Evolutionary conservation across 2,113 vertebrate species (phyloP), one percentile per base, ranked within the genome.

Genomic region (Anhinga anhinga): DNA sequence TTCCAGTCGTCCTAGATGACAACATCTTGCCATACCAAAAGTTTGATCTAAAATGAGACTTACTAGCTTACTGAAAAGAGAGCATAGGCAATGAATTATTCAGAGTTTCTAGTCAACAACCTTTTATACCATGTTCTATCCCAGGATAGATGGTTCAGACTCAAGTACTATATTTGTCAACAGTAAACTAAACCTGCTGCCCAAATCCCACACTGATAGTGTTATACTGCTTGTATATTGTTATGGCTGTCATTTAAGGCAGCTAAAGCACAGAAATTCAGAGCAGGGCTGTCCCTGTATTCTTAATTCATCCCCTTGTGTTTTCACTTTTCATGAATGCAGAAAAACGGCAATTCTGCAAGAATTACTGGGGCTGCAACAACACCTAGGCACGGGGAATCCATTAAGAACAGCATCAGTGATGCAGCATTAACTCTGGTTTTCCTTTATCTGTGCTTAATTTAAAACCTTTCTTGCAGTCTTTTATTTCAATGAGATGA

Each of bases 131-230:
- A 3, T 92, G 83, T 91, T 97, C 65, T 95, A 80, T 89, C 90
- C 69, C 58, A 92, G 81, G 81, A 95, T 92, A 90, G 82, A 88
- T 96, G 82, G 72, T 90, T 97, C 70, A 86, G 69, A 62, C 91
- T 93, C 88, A 94, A 91, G 86, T 81, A 89, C 83, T 91, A 29
- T 94, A 93, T 97, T 97, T 95, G 97, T 97, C 90, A 97, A 94
- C 69, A 86, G 82, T 74, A 93, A 96, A 90, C 69, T 82, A 90
- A 94, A 84, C 91, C 47, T 83, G 67, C 58, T 96, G 70, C 82
- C 95, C 94, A 94, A 97, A 96, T 93, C 88, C 78, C 95, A 93
- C 42, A 65, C 32, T 74, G 92, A 61, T 72, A 88, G 61, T 82
- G 86, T 76, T 93, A 93, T 92, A 94, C 65, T 74, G 62, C 56